Base-by-base conservation (phyloP, 2,113 vertebrate species). In the Oryzias melastigma region DNA sequence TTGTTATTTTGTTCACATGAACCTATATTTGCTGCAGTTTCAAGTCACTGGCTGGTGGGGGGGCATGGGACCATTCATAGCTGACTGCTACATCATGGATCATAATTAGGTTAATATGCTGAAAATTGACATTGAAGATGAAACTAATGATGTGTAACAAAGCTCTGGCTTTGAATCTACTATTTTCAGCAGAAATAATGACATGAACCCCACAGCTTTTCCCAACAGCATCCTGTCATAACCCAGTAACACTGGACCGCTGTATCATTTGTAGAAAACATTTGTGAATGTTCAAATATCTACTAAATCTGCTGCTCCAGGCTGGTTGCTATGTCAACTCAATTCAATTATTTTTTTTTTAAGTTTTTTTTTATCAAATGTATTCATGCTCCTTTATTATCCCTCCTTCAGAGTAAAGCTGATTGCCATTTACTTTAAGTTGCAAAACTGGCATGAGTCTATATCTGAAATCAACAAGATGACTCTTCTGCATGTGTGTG, bases 351-450 rank as follows among this genome's bases (percentile, higher is more conserved):
- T 45, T 18, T 7, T 46, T 5, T n/a, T 18, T 64, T n/a, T n/a
- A n/a, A n/a, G n/a, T n/a, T 67, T 68, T 41, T 8, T 17, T 57
- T 18, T 18, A 54, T 25, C 57, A 53, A 54, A 57, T 72, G 68
- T 59, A 71, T 69, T 80, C 75, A 73, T 68, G 62, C 55, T 58
- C 43, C 56, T 44, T 69, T 63, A 61, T 66, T 68, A 27, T 44
- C 40, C 53, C 43, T 18, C 2, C 22, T 20, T 41, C 18, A 12
- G 47, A 29, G 50, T 40, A 19, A 62, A 56, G 42, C 49, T 56
- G 3, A 22, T 22, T 22, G 2, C 3, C 22, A 22, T 22, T 2
- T 3, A 22, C 3, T 22, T 22, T 22, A 22, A 22, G 22, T 22
- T 22, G n/a, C n/a, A n/a, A 2, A 22, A 22, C 22, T 22, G 22